phyloP scores from a whole-genome alignment of 2,797 vertebrate genomes.

The Alfaro cultratus region DNA sequence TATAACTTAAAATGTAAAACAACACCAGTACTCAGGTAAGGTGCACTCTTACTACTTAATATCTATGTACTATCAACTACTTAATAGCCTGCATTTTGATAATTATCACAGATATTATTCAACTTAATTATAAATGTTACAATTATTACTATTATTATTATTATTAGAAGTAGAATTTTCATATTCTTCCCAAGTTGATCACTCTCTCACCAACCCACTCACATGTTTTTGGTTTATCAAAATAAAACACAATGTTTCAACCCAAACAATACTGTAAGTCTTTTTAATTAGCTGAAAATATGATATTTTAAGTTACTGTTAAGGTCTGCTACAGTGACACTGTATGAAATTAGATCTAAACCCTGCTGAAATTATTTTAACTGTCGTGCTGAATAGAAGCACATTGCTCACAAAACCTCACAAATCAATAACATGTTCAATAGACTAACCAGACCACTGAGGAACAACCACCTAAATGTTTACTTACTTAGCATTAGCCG shows the following conservation, averaged over 20 bases:
- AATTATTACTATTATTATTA: neutral
- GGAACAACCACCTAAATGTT: slow-evolving; percentile 1
- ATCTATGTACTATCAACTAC: neutral
- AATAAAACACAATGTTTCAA: neutral
- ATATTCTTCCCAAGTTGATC: neutral
- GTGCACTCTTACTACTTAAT: neutral
- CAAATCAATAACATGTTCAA: neutral
- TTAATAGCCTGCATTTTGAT: neutral
- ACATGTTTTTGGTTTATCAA: neutral
- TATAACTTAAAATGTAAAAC: neutral
- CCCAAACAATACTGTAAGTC: neutral
- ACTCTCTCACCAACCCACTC: neutral
- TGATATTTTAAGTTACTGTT: neutral
- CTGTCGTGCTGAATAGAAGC: neutral
- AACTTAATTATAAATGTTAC: neutral
- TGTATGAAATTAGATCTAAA: neutral
- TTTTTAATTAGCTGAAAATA: neutral
- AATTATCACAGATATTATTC: neutral
- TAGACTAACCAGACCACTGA: neutral
- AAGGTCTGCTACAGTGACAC: neutral
- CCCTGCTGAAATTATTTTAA: neutral
- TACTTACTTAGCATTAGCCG: slow-evolving; percentile 7
- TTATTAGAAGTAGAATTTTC: neutral
- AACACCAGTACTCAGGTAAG: neutral
- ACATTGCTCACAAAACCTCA: neutral